These are phyloP conservation scores for Nomada goodeniana DNA, from an alignment of 2,888 invertebrate species.

Conservation along the genomic window DNA sequence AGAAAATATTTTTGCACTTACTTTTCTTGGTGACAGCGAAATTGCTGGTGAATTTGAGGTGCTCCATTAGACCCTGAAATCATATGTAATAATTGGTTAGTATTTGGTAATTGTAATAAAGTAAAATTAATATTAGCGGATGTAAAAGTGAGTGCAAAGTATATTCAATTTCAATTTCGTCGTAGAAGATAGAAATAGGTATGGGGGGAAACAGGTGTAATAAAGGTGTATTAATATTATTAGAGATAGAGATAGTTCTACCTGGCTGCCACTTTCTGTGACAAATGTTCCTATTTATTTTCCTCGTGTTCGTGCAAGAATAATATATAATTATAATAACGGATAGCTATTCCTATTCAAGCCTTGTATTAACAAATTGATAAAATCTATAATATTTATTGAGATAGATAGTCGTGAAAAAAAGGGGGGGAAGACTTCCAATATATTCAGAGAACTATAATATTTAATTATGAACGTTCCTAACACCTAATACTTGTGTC, in stretches of 20 bases:
- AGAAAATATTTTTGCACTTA: not conserved
- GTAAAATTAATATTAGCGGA: not conserved
- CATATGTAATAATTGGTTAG: too few relatives aligned
- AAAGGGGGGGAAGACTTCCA: not conserved
- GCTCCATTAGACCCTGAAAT: too few relatives aligned
- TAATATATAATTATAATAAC: slow-evolving; percentile 54
- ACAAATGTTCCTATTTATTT: slow-evolving; percentile 63
- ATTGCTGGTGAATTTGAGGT: not conserved
- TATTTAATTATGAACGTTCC: not conserved
- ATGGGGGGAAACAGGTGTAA: not conserved
- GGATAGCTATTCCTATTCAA: slow-evolving; percentile 63
- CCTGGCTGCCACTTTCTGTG: slow-evolving; percentile 10
- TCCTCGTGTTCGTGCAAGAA: not conserved
- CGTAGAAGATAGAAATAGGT: too few relatives aligned
- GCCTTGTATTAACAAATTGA: not conserved
- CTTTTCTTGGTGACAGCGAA: not conserved
- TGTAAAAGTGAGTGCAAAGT: too few relatives aligned
- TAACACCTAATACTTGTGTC: not conserved
- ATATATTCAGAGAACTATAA: not conserved
- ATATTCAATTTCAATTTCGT: too few relatives aligned
- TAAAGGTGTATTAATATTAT: not conserved
- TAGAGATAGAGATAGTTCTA: slow-evolving; percentile 12
- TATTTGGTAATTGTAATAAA: not conserved
- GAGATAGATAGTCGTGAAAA: not conserved
- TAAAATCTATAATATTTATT: not conserved